A percentile compares a stretch with the other conserved stretches of the same genome.
Conservation (phyloP, 2,797 vertebrate species). For the Poeciliopsis presidionis region DNA sequence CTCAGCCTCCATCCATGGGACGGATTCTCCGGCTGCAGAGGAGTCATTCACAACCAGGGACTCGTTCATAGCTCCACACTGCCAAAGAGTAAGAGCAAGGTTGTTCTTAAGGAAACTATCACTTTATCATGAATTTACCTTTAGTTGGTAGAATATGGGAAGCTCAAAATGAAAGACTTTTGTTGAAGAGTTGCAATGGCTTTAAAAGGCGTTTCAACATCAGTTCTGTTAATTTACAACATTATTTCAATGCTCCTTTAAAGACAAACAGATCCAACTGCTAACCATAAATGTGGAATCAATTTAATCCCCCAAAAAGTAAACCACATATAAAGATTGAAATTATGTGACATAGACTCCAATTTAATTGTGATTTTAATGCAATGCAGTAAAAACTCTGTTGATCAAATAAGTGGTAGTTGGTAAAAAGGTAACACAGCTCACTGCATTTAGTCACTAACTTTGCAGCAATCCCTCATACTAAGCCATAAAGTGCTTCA, state of each 20-base stretch:
- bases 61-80: slow-evolving; percentile 82
- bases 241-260: background rate
- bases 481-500: background rate
- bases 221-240: background rate
- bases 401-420: background rate
- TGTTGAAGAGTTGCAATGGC: background rate
- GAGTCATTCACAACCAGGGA: slow-evolving; percentile 85
- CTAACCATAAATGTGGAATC: background rate
- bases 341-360: background rate
- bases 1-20: slow-evolving; percentile 69
- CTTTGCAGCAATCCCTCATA: background rate
- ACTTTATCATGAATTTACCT: background rate
- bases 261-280: background rate
- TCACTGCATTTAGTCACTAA: background rate
- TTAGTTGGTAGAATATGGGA: background rate
- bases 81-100: slow-evolving; percentile 11
- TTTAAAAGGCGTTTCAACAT: background rate
- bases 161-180: background rate
- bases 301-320: background rate
- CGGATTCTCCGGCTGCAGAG: slow-evolving; percentile 64
- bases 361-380: background rate
- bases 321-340: background rate
- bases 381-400: background rate
- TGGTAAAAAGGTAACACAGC: background rate
- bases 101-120: too few relatives aligned